A percentile compares a stretch with the other conserved stretches of the same genome.
phyloP scores from a whole-genome alignment of 2,888 invertebrate species.

The Trichopria drosophilae region DNA sequence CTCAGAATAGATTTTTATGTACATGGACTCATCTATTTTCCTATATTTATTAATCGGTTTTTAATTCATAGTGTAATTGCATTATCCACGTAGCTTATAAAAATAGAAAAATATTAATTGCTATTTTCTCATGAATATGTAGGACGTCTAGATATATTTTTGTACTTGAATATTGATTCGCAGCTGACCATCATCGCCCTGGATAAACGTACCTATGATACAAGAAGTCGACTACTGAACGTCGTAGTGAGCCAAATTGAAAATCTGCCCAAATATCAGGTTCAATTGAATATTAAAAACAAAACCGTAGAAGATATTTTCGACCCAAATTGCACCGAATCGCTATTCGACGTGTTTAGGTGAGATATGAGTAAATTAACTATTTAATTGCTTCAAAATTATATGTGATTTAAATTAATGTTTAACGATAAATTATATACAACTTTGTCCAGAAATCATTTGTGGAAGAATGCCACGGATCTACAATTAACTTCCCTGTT shows the following conservation, averaged over 20 bases:
- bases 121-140: no score
- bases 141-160: slow-evolving; percentile 14
- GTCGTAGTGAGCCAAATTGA: slow-evolving; percentile 69
- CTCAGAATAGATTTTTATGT: no score
- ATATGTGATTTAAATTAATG: no score
- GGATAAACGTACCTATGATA: slow-evolving; percentile 78
- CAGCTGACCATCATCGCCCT: slow-evolving; percentile 76
- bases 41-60: no score
- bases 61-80: no score
- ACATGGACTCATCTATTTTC: no score
- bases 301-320: slow-evolving; percentile 86
- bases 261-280: slow-evolving; percentile 72
- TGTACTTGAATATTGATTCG: slow-evolving; percentile 38
- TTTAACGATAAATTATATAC: no score
- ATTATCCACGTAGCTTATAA: no score
- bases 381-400: neutral
- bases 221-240: slow-evolving; percentile 66
- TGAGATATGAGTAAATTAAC: no score
- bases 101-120: no score
- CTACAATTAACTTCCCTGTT: slow-evolving; percentile 82
- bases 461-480: slow-evolving; percentile 77
- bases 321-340: slow-evolving; percentile 71
- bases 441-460: slow-evolving; percentile 65
- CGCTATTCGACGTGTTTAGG: slow-evolving; percentile 75
- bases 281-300: slow-evolving; percentile 87